Conservation (phyloP, 2,113 vertebrate species). For the Labrus mixtus region DNA sequence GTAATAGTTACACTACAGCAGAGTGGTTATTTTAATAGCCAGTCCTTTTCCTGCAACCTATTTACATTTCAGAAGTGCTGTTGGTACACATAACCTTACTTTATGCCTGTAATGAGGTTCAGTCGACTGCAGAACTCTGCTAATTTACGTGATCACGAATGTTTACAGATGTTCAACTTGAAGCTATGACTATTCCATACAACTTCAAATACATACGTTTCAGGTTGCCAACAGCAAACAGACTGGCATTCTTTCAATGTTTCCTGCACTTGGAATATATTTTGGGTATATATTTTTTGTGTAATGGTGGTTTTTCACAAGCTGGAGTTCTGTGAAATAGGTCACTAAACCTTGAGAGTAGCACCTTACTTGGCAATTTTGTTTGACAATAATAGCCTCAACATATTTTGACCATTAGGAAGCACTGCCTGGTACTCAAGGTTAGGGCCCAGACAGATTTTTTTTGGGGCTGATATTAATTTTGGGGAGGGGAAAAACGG, state of each 20-base stretch:
- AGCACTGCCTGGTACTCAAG: not conserved
- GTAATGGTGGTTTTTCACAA: not conserved
- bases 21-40: no score
- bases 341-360: not conserved
- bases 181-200: no score
- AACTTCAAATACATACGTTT: constrained; percentile 4
- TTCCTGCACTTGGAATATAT: not conserved
- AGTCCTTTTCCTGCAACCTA: no score
- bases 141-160: not conserved
- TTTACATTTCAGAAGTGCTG: no score
- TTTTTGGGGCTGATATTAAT: no score
- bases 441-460: no score
- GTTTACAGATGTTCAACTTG: not conserved
- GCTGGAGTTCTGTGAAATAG: not conserved
- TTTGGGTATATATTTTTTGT: not conserved
- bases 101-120: no score
- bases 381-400: constrained; percentile 18
- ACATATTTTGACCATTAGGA: constrained; percentile 29
- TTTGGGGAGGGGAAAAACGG: no score
- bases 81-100: no score
- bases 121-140: no score
- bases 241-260: not conserved
- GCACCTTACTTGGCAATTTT: not conserved
- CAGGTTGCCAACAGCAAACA: not conserved
- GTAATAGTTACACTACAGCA: no score